These are phyloP conservation scores for Tenodera sinensis DNA, from an alignment of 2,888 invertebrate species.

Conservation along the genomic window DNA sequence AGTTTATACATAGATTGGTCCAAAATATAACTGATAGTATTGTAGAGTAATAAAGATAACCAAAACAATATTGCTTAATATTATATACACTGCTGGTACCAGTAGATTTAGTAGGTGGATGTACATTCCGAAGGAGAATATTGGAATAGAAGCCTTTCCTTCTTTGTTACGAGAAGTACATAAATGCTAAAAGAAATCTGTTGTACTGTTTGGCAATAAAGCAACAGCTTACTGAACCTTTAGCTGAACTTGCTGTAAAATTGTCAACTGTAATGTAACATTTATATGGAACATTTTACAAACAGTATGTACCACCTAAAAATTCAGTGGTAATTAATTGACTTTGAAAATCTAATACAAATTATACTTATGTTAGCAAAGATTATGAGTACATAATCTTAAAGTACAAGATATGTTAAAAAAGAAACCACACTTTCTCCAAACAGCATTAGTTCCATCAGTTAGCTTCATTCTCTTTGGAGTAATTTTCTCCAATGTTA, in stretches of 20 bases:
- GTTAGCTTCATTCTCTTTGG: no score
- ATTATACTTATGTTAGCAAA: not conserved
- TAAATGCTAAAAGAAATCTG: not conserved
- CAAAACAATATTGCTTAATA: not conserved
- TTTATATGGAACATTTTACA: not conserved
- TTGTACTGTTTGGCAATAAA: not conserved
- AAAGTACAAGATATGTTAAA: not conserved
- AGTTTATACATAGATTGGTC: not conserved
- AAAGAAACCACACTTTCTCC: no score
- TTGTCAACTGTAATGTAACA: not conserved
- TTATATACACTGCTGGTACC: not conserved
- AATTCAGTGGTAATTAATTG: not conserved
- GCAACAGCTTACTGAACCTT: not conserved
- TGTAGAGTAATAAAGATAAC: not conserved
- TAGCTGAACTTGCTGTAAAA: not conserved
- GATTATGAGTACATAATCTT: not conserved
- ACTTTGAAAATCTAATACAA: not conserved
- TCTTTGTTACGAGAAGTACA: no score
- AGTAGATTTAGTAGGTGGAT: not conserved
- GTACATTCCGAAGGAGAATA: not conserved
- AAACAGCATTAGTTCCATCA: no score
- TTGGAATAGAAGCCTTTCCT: no score
- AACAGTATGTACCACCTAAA: not conserved
- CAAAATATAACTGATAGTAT: not conserved
- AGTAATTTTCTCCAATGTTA: no score